A percentile compares a stretch with the other conserved stretches of the same genome.
Evolutionary conservation across 2,888 invertebrate genomes (phyloP).

Genomic region (Ditylenchus weischeri): DNA sequence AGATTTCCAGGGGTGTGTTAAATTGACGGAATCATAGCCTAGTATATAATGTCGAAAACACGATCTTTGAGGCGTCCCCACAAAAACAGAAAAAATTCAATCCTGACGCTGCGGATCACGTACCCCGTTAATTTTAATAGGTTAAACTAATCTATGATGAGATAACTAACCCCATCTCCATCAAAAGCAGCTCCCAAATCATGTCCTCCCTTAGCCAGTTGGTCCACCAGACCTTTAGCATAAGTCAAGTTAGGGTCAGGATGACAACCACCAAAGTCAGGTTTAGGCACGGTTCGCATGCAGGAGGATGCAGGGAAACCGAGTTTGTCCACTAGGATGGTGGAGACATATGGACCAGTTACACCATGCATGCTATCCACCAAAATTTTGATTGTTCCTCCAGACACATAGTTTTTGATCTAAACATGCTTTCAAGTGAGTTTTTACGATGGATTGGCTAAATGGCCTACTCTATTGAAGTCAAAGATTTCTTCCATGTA

Average conservation of each 20-base stretch:
- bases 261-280: constrained; percentile 90
- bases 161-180: constrained; percentile 77
- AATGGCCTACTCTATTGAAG: constrained; percentile 65
- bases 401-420: constrained; percentile 73
- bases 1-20: too few species aligned
- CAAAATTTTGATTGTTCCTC: constrained; percentile 71
- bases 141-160: too few species aligned
- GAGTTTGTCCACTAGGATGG: constrained; percentile 81
- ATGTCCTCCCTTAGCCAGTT: constrained; percentile 68
- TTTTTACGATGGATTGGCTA: too few species aligned
- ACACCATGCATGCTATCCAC: constrained; percentile 95
- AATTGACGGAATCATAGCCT: too few species aligned
- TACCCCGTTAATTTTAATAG: too few species aligned
- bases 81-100: too few species aligned
- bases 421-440: constrained; percentile 56
- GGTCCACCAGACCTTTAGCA: constrained; percentile 74
- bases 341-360: constrained; percentile 88
- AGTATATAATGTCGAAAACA: too few species aligned
- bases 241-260: constrained; percentile 96
- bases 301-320: constrained; percentile 73
- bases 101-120: too few species aligned
- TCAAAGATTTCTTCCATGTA: constrained; percentile 96
- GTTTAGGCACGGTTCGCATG: constrained; percentile 75
- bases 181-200: constrained; percentile 94
- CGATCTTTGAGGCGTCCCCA: too few species aligned